phyloP scores from a whole-genome alignment of 2,888 invertebrate genomes.

The Acleris sparsana region DNA sequence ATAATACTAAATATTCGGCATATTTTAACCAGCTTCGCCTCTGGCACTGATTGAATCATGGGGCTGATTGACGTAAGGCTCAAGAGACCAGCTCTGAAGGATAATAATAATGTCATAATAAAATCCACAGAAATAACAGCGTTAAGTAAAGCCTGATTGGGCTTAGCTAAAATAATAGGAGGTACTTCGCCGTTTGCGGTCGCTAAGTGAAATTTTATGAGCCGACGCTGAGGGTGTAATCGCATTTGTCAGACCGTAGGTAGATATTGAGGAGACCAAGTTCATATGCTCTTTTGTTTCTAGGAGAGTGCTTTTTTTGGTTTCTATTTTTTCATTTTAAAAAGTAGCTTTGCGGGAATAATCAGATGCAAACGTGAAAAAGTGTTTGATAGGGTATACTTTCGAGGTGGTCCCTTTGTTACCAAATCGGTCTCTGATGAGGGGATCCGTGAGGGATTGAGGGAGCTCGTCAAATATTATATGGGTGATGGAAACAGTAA shows the following conservation, averaged over 20 bases:
- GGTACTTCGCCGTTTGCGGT: not conserved
- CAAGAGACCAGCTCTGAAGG: conserved; percentile 13
- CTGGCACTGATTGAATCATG: conserved; percentile 14
- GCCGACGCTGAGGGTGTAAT: not conserved
- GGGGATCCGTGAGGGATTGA: too few relatives aligned
- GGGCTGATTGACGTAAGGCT: conserved; percentile 23
- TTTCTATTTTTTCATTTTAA: too few relatives aligned
- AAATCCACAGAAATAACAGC: conserved; percentile 26
- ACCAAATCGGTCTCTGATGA: too few relatives aligned
- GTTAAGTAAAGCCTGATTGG: conserved; percentile 27
- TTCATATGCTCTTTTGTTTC: not conserved
- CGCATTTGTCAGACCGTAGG: not conserved
- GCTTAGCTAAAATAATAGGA: conserved; percentile 20
- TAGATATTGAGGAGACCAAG: not conserved
- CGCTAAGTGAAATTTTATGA: conserved; percentile 9
- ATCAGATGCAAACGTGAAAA: too few relatives aligned
- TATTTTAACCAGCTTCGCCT: not conserved
- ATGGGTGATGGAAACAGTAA: too few relatives aligned
- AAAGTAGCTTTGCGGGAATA: too few relatives aligned
- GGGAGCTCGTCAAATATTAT: too few relatives aligned
- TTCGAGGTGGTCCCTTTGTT: too few relatives aligned
- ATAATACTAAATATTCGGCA: conserved; percentile 1
- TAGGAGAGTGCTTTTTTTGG: too few relatives aligned
- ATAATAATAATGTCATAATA: conserved; percentile 11
- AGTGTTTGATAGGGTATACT: too few relatives aligned